A percentile compares a stretch with the other conserved stretches of the same genome.
phyloP scores from a whole-genome alignment of 2,797 vertebrate species.

The Chelon auratus region DNA sequence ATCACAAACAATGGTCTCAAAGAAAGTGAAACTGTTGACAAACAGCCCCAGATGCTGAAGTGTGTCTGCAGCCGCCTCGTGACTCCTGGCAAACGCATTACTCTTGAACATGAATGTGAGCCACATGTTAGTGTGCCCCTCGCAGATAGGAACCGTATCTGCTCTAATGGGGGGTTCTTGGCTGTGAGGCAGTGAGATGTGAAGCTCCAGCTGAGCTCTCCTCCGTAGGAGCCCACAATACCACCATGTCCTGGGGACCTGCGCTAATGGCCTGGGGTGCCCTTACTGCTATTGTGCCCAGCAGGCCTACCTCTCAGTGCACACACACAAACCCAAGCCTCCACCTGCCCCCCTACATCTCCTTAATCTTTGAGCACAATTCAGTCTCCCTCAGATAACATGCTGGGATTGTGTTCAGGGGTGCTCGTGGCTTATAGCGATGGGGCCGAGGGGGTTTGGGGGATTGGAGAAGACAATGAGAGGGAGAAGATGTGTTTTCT shows the following conservation, averaged over 20 bases:
- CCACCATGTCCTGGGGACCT: constrained; percentile 83
- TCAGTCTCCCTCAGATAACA: constrained; percentile 65
- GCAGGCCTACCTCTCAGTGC: constrained; percentile 58
- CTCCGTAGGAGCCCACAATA: constrained; percentile 84
- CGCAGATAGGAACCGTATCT: constrained; percentile 71
- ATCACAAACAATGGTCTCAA: constrained; percentile 66
- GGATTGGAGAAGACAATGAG: constrained; percentile 44
- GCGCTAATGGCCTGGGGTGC: constrained; percentile 85
- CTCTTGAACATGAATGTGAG: constrained; percentile 55
- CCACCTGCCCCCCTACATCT: constrained; percentile 34
- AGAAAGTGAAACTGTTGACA: constrained; percentile 74
- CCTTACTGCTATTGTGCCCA: constrained; percentile 84
- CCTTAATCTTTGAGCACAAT: constrained; percentile 71
- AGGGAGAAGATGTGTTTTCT: constrained; percentile 52
- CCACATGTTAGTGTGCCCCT: constrained; percentile 52
- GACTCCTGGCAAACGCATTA: constrained; percentile 70
- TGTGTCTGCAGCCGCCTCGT: constrained; percentile 71
- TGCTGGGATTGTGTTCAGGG: constrained; percentile 62
- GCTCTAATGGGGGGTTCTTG: constrained; percentile 69
- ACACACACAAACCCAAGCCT: constrained; percentile 48
- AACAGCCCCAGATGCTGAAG: constrained; percentile 61
- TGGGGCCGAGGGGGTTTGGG: constrained; percentile 20
- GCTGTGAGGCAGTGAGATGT: constrained; percentile 73
- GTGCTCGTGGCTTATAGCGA: constrained; percentile 49
- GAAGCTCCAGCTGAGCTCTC: constrained; percentile 89